Conservation (phyloP, 2,888 invertebrate species). For the Colostygia pectinataria region DNA sequence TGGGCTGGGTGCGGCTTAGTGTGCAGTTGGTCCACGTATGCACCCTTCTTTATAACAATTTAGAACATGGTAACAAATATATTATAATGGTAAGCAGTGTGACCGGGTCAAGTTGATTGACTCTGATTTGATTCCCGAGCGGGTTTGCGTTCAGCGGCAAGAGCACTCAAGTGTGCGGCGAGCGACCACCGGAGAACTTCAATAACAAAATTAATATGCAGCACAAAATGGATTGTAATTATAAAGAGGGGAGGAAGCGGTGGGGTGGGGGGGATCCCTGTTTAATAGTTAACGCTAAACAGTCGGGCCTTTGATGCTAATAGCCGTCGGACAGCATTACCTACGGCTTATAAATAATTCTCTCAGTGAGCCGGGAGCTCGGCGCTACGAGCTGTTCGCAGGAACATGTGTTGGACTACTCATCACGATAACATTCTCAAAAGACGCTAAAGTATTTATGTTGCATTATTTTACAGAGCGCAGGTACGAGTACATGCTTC, state of each 20-base stretch:
- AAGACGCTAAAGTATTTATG: too few relatives aligned
- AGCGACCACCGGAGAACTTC: neutral
- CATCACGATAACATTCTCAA: too few relatives aligned
- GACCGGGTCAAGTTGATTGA: neutral
- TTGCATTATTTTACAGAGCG: too few relatives aligned
- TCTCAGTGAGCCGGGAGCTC: neutral
- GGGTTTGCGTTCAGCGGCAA: too few relatives aligned
- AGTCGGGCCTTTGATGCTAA: conserved; percentile 17
- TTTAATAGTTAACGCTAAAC: conserved; percentile 22
- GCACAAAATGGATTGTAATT: conserved; percentile 18
- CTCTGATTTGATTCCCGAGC: conserved; percentile 7
- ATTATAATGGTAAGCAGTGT: neutral
- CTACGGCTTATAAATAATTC: conserved; percentile 18
- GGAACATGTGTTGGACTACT: neutral
- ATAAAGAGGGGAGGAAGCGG: conserved; percentile 3
- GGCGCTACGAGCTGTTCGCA: neutral
- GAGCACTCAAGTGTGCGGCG: too few relatives aligned
- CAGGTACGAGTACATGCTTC: too few relatives aligned
- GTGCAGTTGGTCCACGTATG: too few relatives aligned
- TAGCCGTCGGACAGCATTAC: conserved; percentile 1
- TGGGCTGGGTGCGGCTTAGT: too few relatives aligned
- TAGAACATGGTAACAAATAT: too few relatives aligned
- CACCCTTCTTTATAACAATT: too few relatives aligned
- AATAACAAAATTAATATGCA: conserved; percentile 15
- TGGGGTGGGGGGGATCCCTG: neutral